Evolutionary conservation across 2,888 invertebrate species (phyloP).

Genomic region (Callyntrura guangdongensis): DNA sequence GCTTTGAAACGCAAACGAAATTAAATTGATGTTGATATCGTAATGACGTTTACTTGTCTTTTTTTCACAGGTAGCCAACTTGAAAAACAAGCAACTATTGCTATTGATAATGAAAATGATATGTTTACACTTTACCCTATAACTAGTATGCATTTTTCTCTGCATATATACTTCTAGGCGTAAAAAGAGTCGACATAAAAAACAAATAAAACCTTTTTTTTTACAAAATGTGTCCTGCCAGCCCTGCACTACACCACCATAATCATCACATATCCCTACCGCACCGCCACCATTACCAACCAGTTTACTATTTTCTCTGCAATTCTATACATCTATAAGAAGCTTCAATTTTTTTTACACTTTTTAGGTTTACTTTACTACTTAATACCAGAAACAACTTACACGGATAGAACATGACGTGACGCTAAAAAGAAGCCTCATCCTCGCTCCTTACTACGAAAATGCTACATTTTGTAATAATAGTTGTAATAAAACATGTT

Average conservation of each 20-base stretch:
- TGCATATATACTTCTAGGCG: no score
- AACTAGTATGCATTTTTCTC: no score
- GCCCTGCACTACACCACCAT: no score
- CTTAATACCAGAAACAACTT: not conserved
- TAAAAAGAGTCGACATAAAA: no score
- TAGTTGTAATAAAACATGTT: conserved; percentile 60
- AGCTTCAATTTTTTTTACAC: not conserved
- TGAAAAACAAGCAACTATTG: conserved; percentile 40
- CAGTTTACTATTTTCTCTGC: no score
- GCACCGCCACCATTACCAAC: no score
- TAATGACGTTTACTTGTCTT: not conserved
- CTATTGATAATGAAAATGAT: not conserved
- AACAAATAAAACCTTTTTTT: no score
- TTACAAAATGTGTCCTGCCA: no score
- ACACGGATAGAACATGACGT: not conserved
- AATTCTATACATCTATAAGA: not conserved
- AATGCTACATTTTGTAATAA: conserved; percentile 38
- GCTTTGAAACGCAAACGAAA: conserved; percentile 8
- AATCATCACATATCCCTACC: not conserved
- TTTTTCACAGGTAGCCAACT: conserved; percentile 6
- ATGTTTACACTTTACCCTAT: not conserved
- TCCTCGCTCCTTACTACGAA: not conserved
- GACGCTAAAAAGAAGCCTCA: conserved; percentile 31
- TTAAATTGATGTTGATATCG: no score
- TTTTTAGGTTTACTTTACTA: not conserved